Conservation (phyloP, 1,140 invertebrate genomes). For the Philopotamus ludificatus region DNA sequence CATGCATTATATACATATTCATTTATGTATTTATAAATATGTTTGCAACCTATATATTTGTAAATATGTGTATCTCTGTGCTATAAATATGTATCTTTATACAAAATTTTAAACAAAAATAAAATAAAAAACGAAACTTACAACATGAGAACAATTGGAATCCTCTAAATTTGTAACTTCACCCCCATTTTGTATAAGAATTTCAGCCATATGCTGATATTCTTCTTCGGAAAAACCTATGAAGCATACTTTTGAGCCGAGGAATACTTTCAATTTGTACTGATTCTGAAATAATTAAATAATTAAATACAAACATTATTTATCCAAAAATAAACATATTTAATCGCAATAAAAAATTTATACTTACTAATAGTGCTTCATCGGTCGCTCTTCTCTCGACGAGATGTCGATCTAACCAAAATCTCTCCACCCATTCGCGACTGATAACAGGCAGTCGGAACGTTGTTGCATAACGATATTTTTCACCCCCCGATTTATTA, state of each 20-base stretch:
- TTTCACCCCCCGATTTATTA: constrained; percentile 80
- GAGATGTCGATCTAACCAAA: constrained; percentile 78
- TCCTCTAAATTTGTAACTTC: constrained; percentile 71
- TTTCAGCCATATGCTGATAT: constrained; percentile 85
- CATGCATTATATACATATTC: too few species aligned
- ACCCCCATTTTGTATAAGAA: constrained; percentile 83
- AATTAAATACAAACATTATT: neutral
- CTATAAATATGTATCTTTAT: too few species aligned
- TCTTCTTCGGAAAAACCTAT: constrained; percentile 87
- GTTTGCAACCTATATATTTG: neutral
- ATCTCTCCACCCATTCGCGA: constrained; percentile 80
- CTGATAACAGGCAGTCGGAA: constrained; percentile 87
- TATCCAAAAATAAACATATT: neutral
- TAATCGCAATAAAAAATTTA: neutral
- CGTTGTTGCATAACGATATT: constrained; percentile 81
- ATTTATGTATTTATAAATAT: neutral
- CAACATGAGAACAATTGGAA: constrained; percentile 84
- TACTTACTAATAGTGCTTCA: constrained; percentile 69
- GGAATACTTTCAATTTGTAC: constrained; percentile 84
- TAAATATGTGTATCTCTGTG: neutral
- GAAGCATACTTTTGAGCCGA: constrained; percentile 82
- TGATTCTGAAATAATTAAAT: constrained; percentile 52
- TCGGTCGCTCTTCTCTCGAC: constrained; percentile 65
- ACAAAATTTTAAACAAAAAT: too few species aligned
- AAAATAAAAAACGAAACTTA: constrained; percentile 59